A percentile compares a stretch with the other conserved stretches of the same genome.
These are phyloP conservation scores for Hirtodrosophila cameraria DNA, from an alignment of 2,888 invertebrate genomes.

Conservation along the genomic window DNA sequence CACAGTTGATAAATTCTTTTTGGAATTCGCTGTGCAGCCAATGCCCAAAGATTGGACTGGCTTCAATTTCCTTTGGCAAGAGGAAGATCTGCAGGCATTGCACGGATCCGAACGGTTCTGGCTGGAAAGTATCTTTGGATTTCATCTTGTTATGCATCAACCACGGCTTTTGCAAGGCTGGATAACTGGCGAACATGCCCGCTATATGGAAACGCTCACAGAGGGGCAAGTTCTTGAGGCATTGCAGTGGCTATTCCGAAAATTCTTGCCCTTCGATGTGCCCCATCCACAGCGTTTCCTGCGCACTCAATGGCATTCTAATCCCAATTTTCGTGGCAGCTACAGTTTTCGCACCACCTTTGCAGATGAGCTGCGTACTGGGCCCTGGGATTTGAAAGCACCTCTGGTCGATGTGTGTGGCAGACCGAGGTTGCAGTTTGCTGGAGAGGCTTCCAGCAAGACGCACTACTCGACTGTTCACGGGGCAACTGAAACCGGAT, in stretches of 20 bases:
- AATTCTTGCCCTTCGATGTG: slow-evolving; percentile 67
- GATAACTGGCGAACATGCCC: slow-evolving; percentile 87
- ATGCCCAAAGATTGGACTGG: slow-evolving; percentile 85
- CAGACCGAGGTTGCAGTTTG: slow-evolving; percentile 87
- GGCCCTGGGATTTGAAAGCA: slow-evolving; percentile 85
- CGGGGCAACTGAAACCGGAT: slow-evolving; percentile 90
- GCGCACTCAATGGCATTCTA: slow-evolving; percentile 88
- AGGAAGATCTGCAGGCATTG: slow-evolving; percentile 82
- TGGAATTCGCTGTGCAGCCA: slow-evolving; percentile 86
- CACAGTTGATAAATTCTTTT: slow-evolving; percentile 87
- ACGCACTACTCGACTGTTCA: slow-evolving; percentile 88
- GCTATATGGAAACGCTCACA: slow-evolving; percentile 86
- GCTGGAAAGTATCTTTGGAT: slow-evolving; percentile 87
- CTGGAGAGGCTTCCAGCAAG: slow-evolving; percentile 88
- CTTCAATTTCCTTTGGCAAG: slow-evolving; percentile 86
- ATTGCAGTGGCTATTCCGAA: slow-evolving; percentile 69
- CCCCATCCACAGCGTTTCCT: slow-evolving; percentile 65
- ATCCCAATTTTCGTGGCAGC: slow-evolving; percentile 87
- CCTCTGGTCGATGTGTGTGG: slow-evolving; percentile 83
- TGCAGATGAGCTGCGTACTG: slow-evolving; percentile 85
- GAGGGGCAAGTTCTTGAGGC: slow-evolving; percentile 84
- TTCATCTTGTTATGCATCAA: slow-evolving; percentile 87
- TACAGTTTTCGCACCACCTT: slow-evolving; percentile 87
- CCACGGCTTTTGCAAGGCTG: slow-evolving; percentile 88
- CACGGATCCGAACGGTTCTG: slow-evolving; percentile 84